Conservation (phyloP, 2,888 invertebrate species). For the Ichneumoninae sp. region DNA sequence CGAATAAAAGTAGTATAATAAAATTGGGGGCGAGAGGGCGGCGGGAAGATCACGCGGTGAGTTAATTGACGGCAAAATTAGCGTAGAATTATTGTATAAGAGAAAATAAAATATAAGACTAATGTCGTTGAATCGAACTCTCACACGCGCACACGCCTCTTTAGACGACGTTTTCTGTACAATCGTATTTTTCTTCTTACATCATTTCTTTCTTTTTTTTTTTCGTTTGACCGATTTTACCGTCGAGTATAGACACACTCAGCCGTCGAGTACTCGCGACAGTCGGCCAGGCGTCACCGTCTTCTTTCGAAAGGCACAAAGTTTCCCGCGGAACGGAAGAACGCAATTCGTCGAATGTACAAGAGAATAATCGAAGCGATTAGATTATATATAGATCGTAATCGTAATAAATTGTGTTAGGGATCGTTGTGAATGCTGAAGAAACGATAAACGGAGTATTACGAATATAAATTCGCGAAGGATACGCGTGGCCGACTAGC, state of each 20-base stretch:
- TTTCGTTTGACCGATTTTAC: constrained; percentile 28
- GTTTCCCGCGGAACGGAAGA: constrained; percentile 24
- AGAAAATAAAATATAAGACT: constrained; percentile 36
- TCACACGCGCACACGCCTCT: constrained; percentile 34
- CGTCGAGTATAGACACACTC: constrained; percentile 1
- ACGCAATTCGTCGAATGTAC: constrained; percentile 24
- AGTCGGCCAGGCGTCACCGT: constrained; percentile 50
- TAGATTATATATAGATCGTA: background rate
- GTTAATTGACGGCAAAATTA: constrained; percentile 32
- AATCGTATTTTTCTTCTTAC: constrained; percentile 16
- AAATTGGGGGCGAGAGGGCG: background rate
- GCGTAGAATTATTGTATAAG: constrained; percentile 29
- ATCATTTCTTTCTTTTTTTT: constrained; percentile 9
- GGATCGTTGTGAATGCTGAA: constrained; percentile 34
- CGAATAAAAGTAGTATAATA: constrained; percentile 22
- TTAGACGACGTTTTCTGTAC: constrained; percentile 25
- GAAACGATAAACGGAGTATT: constrained; percentile 33
- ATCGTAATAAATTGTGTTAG: background rate
- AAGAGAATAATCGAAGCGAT: constrained; percentile 10
- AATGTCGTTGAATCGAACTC: constrained; percentile 46
- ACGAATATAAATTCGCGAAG: constrained; percentile 45
- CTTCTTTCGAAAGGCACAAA: constrained; percentile 60
- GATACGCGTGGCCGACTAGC: constrained; percentile 54
- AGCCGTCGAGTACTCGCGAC: constrained; percentile 23
- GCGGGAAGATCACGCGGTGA: constrained; percentile 22